phyloP scores from a whole-genome alignment of 2,797 vertebrate genomes.

The Discoglossus pictus region DNA sequence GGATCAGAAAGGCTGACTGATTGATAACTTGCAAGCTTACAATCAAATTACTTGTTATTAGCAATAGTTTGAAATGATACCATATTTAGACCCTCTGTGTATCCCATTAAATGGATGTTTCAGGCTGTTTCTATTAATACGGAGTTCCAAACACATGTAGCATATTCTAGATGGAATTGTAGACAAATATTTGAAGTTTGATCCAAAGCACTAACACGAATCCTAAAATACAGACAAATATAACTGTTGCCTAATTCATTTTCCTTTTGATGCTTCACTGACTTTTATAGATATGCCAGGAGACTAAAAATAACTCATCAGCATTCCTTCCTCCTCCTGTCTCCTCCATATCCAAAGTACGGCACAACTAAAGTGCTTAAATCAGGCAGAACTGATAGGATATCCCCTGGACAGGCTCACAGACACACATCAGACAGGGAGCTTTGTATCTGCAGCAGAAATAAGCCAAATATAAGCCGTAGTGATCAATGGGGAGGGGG shows the following conservation, averaged over 20 bases:
- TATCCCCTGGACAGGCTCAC: slow-evolving; percentile 60
- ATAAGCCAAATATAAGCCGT: slow-evolving; percentile 17
- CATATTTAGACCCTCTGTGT: too few species aligned
- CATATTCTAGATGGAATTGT: too few species aligned
- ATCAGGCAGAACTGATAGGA: slow-evolving; percentile 65
- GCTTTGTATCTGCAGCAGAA: slow-evolving; percentile 9
- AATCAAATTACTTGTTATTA: too few species aligned
- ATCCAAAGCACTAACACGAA: too few species aligned
- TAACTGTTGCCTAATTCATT: neutral
- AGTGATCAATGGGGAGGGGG: neutral
- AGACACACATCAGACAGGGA: slow-evolving; percentile 43
- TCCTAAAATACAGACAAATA: neutral
- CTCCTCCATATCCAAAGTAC: slow-evolving; percentile 55
- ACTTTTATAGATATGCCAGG: slow-evolving; percentile 19
- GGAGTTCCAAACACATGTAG: too few species aligned
- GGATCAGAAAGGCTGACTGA: too few species aligned
- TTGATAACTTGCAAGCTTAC: too few species aligned
- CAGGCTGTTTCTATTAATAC: too few species aligned
- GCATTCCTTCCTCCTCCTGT: slow-evolving; percentile 32
- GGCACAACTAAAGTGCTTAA: slow-evolving; percentile 71
- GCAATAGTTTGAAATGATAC: too few species aligned
- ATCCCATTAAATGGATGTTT: too few species aligned
- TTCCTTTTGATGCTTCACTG: slow-evolving; percentile 18
- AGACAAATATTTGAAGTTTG: too few species aligned
- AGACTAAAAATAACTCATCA: slow-evolving; percentile 29